Evolutionary conservation across 2,888 invertebrate species (phyloP), one percentile per base, ranked within the genome.

Genomic region (Tridacna crocea): DNA sequence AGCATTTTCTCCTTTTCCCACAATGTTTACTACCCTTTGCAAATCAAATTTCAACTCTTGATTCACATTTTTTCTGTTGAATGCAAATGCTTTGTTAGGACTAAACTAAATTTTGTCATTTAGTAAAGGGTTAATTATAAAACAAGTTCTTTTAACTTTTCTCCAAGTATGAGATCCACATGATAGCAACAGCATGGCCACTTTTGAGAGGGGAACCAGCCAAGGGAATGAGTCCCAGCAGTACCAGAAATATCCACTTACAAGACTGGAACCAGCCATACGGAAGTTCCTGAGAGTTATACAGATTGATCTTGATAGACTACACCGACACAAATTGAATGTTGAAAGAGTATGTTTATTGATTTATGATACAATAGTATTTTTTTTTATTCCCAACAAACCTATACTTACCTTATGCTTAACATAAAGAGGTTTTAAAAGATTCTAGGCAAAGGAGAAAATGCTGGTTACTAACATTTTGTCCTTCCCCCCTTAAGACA

Each of bases 221-320:
- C n/a, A 1, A 19, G 19, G 0, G 13, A 10, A n/a, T 61, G 80
- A 75, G 26, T 19, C 63, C 15, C 79, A 77, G 75, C 72, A 77
- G 63, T 77, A 82, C 55, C 90, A 87, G 73, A 92, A 92, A 77
- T 92, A 88, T 84, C 89, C 91, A n/a, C 87, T 92, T 15, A 78
- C 85, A 73, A 83, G 92, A 36, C 81, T 93, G 27, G 91, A 91
- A 77, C 87, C 88, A 58, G 88, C 91, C 11, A 88, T 93, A 19
- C 77, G 89, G 58, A 92, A 92, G 58, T 93, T 93, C 77, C 82
- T 92, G 26, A 92, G 90, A 65, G 91, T 93, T 46, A 86, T 92
- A 36, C 85, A 91, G 58, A 92, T 92, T 66, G 92, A 92, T 66
- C 83, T 93, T 13, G 90, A 88, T 10, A 78, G 93, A 27, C 80